A percentile compares a stretch with the other conserved stretches of the same genome.
phyloP scores from a whole-genome alignment of 1,140 invertebrate genomes.

The Cryptotermes secundus region DNA sequence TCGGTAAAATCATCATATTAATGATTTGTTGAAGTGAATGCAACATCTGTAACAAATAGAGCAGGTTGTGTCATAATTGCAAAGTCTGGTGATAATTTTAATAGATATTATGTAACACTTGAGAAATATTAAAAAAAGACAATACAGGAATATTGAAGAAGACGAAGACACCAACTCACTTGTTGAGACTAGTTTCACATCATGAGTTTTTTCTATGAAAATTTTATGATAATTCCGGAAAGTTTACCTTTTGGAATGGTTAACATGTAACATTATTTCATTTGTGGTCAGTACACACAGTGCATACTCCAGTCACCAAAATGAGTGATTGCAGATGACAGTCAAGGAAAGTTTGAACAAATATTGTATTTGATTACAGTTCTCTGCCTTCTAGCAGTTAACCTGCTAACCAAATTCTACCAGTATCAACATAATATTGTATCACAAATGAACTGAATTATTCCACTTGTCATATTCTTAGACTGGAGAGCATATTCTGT shows the following conservation, averaged over 20 bases:
- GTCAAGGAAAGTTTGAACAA: too few species aligned
- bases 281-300: not conserved
- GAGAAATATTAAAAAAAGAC: too few species aligned
- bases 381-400: not conserved
- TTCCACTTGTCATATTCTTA: not conserved
- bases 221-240: not conserved
- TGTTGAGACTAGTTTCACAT: constrained; percentile 16
- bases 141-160: not conserved
- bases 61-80: not conserved
- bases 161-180: not conserved
- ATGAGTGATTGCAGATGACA: not conserved
- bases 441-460: not conserved
- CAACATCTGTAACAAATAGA: not conserved
- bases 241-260: not conserved
- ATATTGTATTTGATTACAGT: too few species aligned
- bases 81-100: not conserved
- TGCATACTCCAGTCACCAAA: not conserved
- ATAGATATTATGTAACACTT: not conserved
- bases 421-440: not conserved
- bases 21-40: not conserved
- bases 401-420: not conserved
- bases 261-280: not conserved
- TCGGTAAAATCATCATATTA: not conserved
- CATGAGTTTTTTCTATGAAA: not conserved
- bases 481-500: not conserved